A percentile compares a stretch with the other conserved stretches of the same genome.
Conservation (phyloP, 2,888 invertebrate species). For the Scaptomyza polygonia region DNA sequence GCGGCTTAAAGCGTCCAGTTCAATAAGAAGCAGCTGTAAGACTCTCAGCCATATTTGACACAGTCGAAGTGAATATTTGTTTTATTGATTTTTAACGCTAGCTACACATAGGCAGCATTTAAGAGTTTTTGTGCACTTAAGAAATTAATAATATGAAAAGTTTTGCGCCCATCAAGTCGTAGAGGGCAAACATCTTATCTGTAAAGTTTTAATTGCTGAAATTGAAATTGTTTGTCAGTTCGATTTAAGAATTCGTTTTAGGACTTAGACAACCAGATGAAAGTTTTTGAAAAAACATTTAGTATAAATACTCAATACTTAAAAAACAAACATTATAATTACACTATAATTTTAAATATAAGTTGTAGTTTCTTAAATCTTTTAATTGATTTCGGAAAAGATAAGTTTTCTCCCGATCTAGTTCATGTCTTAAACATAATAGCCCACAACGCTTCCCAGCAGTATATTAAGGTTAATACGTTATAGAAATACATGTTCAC, state of each 20-base stretch:
- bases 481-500: neutral
- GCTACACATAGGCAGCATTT: slow-evolving; percentile 7
- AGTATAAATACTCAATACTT: no score
- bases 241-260: neutral
- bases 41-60: slow-evolving; percentile 10
- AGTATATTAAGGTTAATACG: neutral
- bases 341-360: no score
- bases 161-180: slow-evolving; percentile 47
- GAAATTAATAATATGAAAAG: slow-evolving; percentile 28
- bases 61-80: slow-evolving; percentile 50
- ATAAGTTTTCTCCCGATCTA: neutral
- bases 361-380: neutral
- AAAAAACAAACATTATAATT: no score
- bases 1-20: slow-evolving; percentile 32
- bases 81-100: slow-evolving; percentile 40
- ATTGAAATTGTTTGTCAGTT: slow-evolving; percentile 32
- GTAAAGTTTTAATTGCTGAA: slow-evolving; percentile 63
- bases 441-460: no score
- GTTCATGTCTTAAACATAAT: neutral
- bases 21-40: slow-evolving; percentile 3
- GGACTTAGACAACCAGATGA: neutral
- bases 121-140: neutral
- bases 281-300: no score
- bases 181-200: slow-evolving; percentile 54
- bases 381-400: neutral